These are phyloP conservation scores for Sebastes paucispinis DNA, from an alignment of 2,797 vertebrate genomes.

Conservation along the genomic window DNA sequence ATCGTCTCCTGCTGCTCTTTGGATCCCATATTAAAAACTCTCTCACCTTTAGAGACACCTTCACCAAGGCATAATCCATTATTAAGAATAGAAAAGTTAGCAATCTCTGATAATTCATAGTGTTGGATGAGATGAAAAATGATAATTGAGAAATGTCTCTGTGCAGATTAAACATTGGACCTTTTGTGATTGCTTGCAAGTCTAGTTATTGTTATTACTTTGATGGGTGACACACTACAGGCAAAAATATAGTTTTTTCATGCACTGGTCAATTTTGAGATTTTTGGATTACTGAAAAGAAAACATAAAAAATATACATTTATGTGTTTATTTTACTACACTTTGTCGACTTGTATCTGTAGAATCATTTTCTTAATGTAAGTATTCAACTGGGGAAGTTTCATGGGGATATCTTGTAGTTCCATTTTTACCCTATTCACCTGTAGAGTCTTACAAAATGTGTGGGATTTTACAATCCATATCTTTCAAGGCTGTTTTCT, in stretches of 20 bases:
- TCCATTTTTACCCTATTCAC: background rate
- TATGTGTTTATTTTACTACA: no score
- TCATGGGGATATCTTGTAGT: background rate
- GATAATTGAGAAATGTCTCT: background rate
- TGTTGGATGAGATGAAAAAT: background rate
- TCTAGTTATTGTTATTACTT: background rate
- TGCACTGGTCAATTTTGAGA: no score
- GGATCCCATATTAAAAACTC: background rate
- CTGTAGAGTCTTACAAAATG: background rate
- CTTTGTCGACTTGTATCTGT: no score
- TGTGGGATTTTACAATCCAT: background rate
- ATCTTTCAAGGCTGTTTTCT: background rate
- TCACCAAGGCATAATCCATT: background rate
- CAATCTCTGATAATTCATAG: background rate
- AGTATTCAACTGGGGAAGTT: background rate
- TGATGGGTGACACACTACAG: no score
- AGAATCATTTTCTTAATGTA: background rate
- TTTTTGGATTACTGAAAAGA: background rate
- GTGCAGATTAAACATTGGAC: background rate
- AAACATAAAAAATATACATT: background rate
- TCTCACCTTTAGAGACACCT: background rate
- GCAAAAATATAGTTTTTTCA: background rate
- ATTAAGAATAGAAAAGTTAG: background rate
- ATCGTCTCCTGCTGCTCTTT: background rate
- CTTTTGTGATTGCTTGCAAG: background rate